These are phyloP conservation scores for Magallana ariakensis DNA, from an alignment of 1,140 invertebrate genomes.

Conservation along the genomic window DNA sequence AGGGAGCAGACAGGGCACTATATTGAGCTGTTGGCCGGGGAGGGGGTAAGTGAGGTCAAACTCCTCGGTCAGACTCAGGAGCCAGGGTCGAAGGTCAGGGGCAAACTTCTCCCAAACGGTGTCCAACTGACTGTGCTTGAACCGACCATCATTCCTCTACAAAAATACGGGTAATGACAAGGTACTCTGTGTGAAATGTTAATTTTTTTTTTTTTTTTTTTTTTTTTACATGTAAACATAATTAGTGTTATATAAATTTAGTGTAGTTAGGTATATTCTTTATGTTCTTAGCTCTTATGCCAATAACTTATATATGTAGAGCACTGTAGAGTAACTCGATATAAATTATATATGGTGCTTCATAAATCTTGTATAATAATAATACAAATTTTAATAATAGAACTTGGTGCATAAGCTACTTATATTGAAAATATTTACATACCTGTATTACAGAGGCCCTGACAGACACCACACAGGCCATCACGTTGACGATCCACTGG, in stretches of 20 bases:
- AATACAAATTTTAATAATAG: no score
- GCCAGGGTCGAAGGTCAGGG: conserved; percentile 74
- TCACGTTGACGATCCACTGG: conserved; percentile 79
- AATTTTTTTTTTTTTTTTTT: no score
- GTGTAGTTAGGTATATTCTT: no score
- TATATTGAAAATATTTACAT: not conserved
- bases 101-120: conserved; percentile 75
- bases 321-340: no score
- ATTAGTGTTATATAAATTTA: no score
- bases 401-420: no score
- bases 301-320: no score
- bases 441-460: conserved; percentile 75
- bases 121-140: conserved; percentile 73
- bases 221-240: no score
- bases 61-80: conserved; percentile 78
- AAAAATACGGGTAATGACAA: conserved; percentile 32
- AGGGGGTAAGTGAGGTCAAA: conserved; percentile 79
- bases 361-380: no score
- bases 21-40: conserved; percentile 70
- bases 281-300: no score
- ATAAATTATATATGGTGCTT: no score
- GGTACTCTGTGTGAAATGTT: not conserved
- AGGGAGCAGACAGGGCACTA: conserved; percentile 78
- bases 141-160: conserved; percentile 71
- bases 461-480: conserved; percentile 78